A percentile compares a stretch with the other conserved stretches of the same genome.
Conservation (phyloP, 2,797 vertebrate genomes). For the Austrolebias charrua region DNA sequence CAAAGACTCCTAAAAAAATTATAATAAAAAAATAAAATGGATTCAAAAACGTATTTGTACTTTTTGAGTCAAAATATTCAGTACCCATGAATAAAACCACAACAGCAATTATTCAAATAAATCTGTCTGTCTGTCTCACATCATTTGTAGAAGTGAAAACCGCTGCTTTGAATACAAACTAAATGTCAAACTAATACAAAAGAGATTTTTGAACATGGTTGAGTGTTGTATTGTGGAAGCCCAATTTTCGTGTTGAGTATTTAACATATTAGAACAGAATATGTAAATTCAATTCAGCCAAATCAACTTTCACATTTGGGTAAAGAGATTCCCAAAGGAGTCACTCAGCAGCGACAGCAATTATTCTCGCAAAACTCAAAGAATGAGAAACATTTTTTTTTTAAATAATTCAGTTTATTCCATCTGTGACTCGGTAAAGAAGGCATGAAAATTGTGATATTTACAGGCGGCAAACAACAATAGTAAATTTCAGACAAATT, state of each 20-base stretch:
- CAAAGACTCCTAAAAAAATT: too few relatives aligned
- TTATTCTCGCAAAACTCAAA: neutral
- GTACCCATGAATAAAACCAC: too few relatives aligned
- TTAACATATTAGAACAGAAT: neutral
- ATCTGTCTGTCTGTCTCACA: neutral
- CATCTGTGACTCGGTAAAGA: slow-evolving; percentile 39
- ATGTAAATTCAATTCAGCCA: slow-evolving; percentile 1
- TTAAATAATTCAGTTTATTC: slow-evolving; percentile 30
- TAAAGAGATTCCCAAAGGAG: neutral
- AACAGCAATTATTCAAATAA: neutral
- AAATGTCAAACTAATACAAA: slow-evolving; percentile 1
- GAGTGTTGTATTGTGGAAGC: neutral
- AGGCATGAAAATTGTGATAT: slow-evolving; percentile 74
- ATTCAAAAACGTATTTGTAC: too few relatives aligned
- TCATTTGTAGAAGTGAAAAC: neutral
- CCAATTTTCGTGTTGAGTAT: neutral
- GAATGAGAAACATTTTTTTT: slow-evolving; percentile 10
- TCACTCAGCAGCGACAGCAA: neutral
- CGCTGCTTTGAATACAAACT: neutral
- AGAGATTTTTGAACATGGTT: neutral
- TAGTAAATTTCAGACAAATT: slow-evolving; percentile 87
- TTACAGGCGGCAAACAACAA: slow-evolving; percentile 62
- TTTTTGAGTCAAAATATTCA: too few relatives aligned
- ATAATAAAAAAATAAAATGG: too few relatives aligned
- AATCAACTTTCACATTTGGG: slow-evolving; percentile 11